Evolutionary conservation across 2,888 invertebrate genomes (phyloP), one percentile per base, ranked within the genome.

Genomic region (Callinectes sapidus): DNA sequence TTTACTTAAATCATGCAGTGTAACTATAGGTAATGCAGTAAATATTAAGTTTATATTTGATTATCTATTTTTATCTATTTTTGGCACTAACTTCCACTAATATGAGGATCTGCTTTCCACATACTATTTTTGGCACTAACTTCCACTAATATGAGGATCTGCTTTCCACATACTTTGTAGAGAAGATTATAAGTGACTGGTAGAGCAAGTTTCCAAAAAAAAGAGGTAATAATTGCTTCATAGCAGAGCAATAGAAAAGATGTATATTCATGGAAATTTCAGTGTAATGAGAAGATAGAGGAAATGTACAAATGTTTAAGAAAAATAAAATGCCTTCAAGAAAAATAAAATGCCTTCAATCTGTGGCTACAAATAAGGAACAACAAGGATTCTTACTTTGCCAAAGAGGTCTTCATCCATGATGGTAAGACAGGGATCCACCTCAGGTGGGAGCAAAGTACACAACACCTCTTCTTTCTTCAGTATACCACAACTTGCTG

Each of bases 391-490:
- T 95, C 93, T 92, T 95, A 96, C 96, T 95, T 96, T 96, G 94
- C 97, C 97, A 95, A 97, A 97, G 89, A 96, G 95, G 23, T 96
- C 95, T 23, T 95, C 95, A 95, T 97, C 96, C 94, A 97, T 95
- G n/a, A 98, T 95, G 93, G 97, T 96, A 92, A 97, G 96, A 95
- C 98, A 98, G 0, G 97, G 97, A 96, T 97, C 97, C 77, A 96
- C 95, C 14, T 97, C 97, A 0, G 97, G 96, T 0, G 97, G 96
- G n/a, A 97, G 96, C 1, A 96, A 96, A 23, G 95, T 95, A 92
- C 96, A 96, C 16, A 61, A n/a, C 13, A 28, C 6, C 18, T 85
- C 90, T 90, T 95, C 95, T 92, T 95, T 95, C 77, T 95, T 94
- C 1, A 93, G 71, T 18, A 94, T 91, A 3, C 93, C 92, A 66